Conservation (phyloP, 1,140 invertebrate species). For the Hycleus cichorii region DNA sequence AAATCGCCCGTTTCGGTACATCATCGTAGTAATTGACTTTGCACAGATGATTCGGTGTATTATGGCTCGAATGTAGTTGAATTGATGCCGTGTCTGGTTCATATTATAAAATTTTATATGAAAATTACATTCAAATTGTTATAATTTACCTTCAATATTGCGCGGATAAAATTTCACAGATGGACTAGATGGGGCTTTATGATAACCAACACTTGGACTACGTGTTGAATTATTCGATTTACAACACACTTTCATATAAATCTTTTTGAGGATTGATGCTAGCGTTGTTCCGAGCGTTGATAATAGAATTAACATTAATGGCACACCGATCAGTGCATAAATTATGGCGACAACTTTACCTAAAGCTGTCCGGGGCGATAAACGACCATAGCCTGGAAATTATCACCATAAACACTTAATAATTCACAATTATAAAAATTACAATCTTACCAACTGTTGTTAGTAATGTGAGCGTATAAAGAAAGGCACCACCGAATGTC, state of each 20-base stretch:
- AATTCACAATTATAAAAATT: not conserved
- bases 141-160: slow-evolving; percentile 29
- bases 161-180: slow-evolving; percentile 29
- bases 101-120: not conserved
- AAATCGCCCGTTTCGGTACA: slow-evolving; percentile 36
- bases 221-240: slow-evolving; percentile 24
- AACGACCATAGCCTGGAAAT: slow-evolving; percentile 66
- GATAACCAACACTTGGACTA: slow-evolving; percentile 32
- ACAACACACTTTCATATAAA: slow-evolving; percentile 61
- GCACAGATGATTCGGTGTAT: slow-evolving; percentile 33
- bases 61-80: slow-evolving; percentile 30
- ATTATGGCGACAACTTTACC: slow-evolving; percentile 81
- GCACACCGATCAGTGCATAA: slow-evolving; percentile 78
- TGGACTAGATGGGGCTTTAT: slow-evolving; percentile 38
- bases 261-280: slow-evolving; percentile 63
- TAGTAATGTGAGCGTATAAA: slow-evolving; percentile 77
- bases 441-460: slow-evolving; percentile 68
- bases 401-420: not conserved
- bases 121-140: not conserved
- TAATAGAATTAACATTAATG: slow-evolving; percentile 78
- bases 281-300: slow-evolving; percentile 77
- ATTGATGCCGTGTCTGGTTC: slow-evolving; percentile 30
- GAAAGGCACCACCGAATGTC: slow-evolving; percentile 69
- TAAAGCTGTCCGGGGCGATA: slow-evolving; percentile 64
- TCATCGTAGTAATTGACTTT: slow-evolving; percentile 29